Conservation (phyloP, 37 sponge, comb jelly and placozoan genomes). For the Cliona cf. orientalis region DNA sequence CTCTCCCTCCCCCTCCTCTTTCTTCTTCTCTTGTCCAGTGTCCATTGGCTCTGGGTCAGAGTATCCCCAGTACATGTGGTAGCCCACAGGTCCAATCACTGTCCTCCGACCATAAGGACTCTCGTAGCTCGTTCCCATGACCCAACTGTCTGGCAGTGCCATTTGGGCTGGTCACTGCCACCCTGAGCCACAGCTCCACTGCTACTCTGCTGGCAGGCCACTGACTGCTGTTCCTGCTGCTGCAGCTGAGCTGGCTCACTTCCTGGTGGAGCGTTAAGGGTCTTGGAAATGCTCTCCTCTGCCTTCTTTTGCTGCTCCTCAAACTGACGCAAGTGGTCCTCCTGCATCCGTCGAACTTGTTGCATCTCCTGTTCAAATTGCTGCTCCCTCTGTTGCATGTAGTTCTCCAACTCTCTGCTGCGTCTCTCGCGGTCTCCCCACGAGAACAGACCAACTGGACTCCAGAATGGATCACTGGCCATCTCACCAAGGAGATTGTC, state of each 20-base stretch:
- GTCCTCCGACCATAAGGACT: slow-evolving; percentile 24
- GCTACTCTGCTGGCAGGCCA: background rate
- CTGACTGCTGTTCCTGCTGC: background rate
- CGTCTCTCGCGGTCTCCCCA: background rate
- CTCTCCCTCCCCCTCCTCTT: background rate
- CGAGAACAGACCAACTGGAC: slow-evolving; percentile 5
- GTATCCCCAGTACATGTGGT: slow-evolving; percentile 39
- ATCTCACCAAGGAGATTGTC: background rate
- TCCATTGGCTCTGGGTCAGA: slow-evolving; percentile 22
- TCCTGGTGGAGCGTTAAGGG: background rate
- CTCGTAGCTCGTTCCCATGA: slow-evolving; percentile 24
- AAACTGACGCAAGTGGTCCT: background rate
- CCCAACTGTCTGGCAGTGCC: slow-evolving; percentile 21
- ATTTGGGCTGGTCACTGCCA: background rate
- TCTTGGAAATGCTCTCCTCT: background rate
- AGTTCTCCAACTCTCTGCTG: background rate
- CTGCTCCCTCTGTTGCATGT: background rate
- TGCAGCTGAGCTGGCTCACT: background rate
- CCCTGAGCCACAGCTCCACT: background rate
- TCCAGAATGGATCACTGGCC: slow-evolving; percentile 14
- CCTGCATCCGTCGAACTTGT: background rate
- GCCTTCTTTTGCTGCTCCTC: slow-evolving; percentile 11
- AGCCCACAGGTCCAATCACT: slow-evolving; percentile 33
- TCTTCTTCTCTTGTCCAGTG: background rate
- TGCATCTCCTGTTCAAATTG: background rate